A percentile compares a stretch with the other conserved stretches of the same genome.
phyloP scores from a whole-genome alignment of 2,113 vertebrate genomes.

The Bettongia penicillata region DNA sequence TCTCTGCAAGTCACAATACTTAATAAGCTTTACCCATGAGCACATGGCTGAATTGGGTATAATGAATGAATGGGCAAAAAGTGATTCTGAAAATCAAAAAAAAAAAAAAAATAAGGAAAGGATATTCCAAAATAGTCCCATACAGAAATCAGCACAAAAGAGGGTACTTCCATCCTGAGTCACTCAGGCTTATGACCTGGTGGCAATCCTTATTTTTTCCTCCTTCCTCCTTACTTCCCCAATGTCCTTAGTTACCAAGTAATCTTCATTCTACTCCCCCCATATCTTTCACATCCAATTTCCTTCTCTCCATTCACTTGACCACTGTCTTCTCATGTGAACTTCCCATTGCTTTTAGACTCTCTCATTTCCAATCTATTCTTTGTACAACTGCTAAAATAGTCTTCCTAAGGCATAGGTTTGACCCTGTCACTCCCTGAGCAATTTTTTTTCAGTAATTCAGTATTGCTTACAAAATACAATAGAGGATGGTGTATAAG shows the following conservation, averaged over 20 bases:
- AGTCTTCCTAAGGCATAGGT: background rate
- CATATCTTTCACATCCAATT: background rate
- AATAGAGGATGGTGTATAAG: background rate
- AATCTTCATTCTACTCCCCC: background rate
- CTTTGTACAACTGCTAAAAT: background rate
- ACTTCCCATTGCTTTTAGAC: background rate
- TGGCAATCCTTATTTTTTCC: background rate
- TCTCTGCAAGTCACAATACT: background rate
- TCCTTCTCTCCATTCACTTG: background rate
- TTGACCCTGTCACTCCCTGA: background rate
- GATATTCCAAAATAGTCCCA: background rate
- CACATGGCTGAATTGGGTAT: background rate
- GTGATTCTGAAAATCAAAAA: background rate
- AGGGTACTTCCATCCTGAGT: background rate
- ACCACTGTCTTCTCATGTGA: background rate
- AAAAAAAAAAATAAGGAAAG: background rate
- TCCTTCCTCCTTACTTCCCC: background rate
- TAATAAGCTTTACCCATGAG: background rate
- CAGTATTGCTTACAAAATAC: background rate
- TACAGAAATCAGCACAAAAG: background rate
- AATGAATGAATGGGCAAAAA: background rate
- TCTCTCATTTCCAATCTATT: background rate
- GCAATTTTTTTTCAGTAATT: background rate
- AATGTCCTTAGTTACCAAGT: background rate
- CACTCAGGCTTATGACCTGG: background rate